Conservation (phyloP, 2,113 vertebrate species). For the Pipra filicauda region DNA sequence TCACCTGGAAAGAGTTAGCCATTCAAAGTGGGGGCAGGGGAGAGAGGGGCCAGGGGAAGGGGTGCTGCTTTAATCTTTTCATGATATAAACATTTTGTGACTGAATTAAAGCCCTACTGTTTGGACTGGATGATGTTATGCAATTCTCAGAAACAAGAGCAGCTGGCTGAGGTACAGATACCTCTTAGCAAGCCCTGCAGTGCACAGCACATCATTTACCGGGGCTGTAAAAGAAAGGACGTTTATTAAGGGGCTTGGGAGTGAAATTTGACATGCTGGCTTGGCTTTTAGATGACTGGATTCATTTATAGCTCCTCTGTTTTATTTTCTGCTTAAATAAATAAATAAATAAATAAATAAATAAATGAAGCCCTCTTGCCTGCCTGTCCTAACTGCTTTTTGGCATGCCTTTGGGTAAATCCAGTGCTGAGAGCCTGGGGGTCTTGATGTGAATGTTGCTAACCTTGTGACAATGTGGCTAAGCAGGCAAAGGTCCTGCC, state of each 20-base stretch:
- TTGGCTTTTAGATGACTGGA: neutral
- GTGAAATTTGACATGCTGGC: neutral
- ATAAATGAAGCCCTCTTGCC: neutral
- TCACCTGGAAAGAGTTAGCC: conserved; percentile 41
- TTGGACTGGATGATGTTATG: conserved; percentile 30
- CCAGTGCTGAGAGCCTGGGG: neutral
- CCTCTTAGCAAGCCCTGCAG: conserved; percentile 29
- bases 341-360: conserved; percentile 8
- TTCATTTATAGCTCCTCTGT: neutral
- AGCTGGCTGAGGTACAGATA: neutral
- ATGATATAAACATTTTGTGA: conserved; percentile 5
- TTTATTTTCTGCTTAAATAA: conserved; percentile 16
- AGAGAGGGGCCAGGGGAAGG: neutral
- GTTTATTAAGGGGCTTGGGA: conserved; percentile 27
- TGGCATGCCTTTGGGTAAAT: neutral
- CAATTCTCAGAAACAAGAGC: conserved; percentile 37
- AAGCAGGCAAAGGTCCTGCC: neutral
- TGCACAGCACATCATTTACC: conserved; percentile 22
- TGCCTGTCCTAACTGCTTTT: neutral
- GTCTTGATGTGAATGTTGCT: neutral
- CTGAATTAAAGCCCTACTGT: conserved; percentile 37
- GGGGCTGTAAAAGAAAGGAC: conserved; percentile 21
- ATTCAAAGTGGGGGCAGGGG: neutral
- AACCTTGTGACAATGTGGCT: neutral
- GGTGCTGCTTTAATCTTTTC: conserved; percentile 20